Evolutionary conservation across 2,888 invertebrate genomes (phyloP), one percentile per base, ranked within the genome.

Genomic region (Pristionchus fissidentatus): DNA sequence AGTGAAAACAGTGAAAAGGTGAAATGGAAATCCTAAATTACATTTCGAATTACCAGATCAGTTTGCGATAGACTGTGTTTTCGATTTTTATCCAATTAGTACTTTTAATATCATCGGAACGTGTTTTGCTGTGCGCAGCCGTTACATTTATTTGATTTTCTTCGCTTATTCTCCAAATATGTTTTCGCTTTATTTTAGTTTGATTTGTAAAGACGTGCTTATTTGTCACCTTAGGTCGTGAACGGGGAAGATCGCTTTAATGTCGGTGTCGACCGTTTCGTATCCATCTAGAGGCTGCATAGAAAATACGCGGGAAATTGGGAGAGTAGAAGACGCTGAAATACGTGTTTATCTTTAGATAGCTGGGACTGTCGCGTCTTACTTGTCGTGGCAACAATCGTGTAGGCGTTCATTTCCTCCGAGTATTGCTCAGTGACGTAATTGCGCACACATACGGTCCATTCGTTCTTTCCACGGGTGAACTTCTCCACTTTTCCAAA

Each of bases 261-360:
- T 35, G 35, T 62, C 62, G 26, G 32, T 62, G 29, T 62, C 62
- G 2, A 15, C 62, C 3, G 62, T 35, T 35, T 19, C 62, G 62
- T 62, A 62, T 35, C 62, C 62, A 62, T 62, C 62, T 62, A 62
- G 62, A 15, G 62, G 62, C 35, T 62, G 62, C 62, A 62, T 8
- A 3, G 62, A 62, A 26, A 32, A 35, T 8, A 62, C 35, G 1
- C 15, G 3, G 3, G 15, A 10, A 1, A 62, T 29, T 13, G 62
- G 35, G 62, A 62, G 2, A 35, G 35, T 62, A 3, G 35, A 3
- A 2, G 19, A 2, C 29, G 1, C 62, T 62, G 62, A 1, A 62
- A 62, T 62, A n/a, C n/a, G 3, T 32, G 3, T 3, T 62, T 35
- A 62, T 35, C 26, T 35, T 32, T 35, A 13, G 19, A 32, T 35